phyloP scores from a whole-genome alignment of 2,113 vertebrate genomes.

The Embiotoca jacksoni region DNA sequence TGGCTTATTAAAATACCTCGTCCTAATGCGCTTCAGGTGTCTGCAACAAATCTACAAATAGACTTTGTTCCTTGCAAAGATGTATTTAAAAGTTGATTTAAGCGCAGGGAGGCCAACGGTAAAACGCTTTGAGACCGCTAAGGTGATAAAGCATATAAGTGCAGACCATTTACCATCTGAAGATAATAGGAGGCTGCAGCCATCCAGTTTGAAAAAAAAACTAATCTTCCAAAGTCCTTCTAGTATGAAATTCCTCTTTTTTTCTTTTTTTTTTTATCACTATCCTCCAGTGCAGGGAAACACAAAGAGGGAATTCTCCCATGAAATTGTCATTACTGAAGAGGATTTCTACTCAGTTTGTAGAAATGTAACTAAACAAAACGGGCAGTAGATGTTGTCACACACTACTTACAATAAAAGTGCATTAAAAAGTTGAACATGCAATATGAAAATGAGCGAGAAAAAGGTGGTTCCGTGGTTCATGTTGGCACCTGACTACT shows the following conservation, averaged over 20 bases:
- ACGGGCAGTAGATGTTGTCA: not conserved
- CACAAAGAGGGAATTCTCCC: constrained; percentile 4
- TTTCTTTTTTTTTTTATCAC: not conserved
- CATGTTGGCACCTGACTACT: not conserved
- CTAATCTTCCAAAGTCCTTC: not conserved
- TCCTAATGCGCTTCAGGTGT: too few species aligned
- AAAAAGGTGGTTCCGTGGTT: not conserved
- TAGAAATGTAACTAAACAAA: not conserved
- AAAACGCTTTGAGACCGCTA: too few species aligned
- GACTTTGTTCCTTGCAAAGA: too few species aligned
- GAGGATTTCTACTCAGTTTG: not conserved
- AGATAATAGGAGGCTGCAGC: not conserved
- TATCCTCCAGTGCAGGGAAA: not conserved
- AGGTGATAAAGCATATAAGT: too few species aligned
- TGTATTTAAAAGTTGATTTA: too few species aligned
- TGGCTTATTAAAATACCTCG: too few species aligned
- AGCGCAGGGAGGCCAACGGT: too few species aligned
- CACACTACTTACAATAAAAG: not conserved
- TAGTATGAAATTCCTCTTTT: not conserved
- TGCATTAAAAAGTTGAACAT: not conserved
- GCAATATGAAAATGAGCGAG: not conserved
- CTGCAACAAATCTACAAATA: too few species aligned
- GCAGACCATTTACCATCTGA: too few species aligned
- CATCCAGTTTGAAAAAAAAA: not conserved
- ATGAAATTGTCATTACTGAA: not conserved